Evolutionary conservation across 2,113 vertebrate species (phyloP).

Genomic region (Zapus hudsonius): DNA sequence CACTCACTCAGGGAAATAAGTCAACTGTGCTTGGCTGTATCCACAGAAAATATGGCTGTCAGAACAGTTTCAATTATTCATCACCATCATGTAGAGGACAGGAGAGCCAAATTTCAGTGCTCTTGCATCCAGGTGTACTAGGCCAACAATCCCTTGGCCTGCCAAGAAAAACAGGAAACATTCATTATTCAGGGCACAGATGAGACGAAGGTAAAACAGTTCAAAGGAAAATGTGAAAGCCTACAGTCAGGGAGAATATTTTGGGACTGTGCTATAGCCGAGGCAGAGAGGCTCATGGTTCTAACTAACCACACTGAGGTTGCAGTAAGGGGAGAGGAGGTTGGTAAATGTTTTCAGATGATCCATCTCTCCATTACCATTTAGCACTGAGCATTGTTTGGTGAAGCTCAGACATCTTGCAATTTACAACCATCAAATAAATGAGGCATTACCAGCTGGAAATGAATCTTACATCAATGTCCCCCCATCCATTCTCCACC

Average conservation of each 20-base stretch:
- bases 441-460: background rate
- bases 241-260: background rate
- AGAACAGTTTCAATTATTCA: background rate
- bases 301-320: background rate
- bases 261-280: background rate
- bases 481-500: background rate
- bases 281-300: background rate
- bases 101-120: background rate
- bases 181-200: background rate
- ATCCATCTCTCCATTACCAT: background rate
- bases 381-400: background rate
- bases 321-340: background rate
- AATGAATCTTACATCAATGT: no score
- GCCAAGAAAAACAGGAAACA: accelerated
- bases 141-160: accelerated
- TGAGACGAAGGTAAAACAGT: background rate
- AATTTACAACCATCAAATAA: no score
- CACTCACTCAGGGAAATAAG: background rate
- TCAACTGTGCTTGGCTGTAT: accelerated
- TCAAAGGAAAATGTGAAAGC: background rate
- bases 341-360: accelerated
- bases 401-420: background rate
- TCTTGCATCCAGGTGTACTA: accelerated
- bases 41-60: background rate
- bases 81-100: accelerated